phyloP scores from a whole-genome alignment of 2,888 invertebrate species.

The Heliconius ethilla region DNA sequence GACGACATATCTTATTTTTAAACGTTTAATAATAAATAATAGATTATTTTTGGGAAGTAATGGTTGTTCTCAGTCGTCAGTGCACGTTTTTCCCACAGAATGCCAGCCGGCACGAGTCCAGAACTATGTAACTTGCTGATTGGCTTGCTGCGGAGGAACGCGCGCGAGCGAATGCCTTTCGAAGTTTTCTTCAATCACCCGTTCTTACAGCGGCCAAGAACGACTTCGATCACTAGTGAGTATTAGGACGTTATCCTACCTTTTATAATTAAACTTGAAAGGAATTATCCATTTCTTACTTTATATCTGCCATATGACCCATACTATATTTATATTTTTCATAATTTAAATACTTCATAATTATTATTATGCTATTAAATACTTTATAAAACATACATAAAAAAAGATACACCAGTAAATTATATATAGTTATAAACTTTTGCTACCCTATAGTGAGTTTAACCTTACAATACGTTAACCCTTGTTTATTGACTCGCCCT shows the following conservation, averaged over 20 bases:
- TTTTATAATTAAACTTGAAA: background rate
- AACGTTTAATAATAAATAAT: slow-evolving; percentile 1
- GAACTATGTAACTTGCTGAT: slow-evolving; percentile 93
- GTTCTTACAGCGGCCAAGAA: slow-evolving; percentile 88
- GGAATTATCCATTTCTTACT: background rate
- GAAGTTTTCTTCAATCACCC: slow-evolving; percentile 97
- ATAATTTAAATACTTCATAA: background rate
- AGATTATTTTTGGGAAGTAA: slow-evolving; percentile 5
- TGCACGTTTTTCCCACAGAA: slow-evolving; percentile 80
- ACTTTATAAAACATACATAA: background rate
- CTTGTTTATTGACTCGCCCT: slow-evolving; percentile 24
- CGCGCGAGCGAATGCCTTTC: slow-evolving; percentile 97
- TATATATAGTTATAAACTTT: background rate
- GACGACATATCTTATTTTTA: background rate
- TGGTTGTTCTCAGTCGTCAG: slow-evolving; percentile 8
- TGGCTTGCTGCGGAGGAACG: slow-evolving; percentile 93
- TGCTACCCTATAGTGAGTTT: slow-evolving; percentile 7
- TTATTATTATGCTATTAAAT: background rate
- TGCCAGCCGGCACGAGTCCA: slow-evolving; percentile 95
- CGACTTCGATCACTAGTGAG: slow-evolving; percentile 77
- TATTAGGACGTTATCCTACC: slow-evolving; percentile 31
- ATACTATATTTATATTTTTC: background rate
- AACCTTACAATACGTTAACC: slow-evolving; percentile 20
- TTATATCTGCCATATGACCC: background rate
- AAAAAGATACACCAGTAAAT: background rate